These are phyloP conservation scores for Conistra vaccinii DNA, from an alignment of 2,888 invertebrate genomes.

Conservation along the genomic window DNA sequence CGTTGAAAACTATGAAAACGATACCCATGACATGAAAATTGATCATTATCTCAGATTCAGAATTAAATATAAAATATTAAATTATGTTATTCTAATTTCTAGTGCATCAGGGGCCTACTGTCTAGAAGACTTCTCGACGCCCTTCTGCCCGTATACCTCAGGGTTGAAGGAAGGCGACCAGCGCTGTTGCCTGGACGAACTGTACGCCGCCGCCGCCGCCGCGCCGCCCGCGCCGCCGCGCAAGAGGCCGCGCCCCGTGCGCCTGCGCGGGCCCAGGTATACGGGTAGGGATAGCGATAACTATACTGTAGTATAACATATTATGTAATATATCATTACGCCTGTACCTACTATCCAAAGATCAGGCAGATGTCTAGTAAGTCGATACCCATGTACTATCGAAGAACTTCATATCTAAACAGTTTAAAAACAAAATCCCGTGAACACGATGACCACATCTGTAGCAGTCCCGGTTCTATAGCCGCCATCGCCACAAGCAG, in stretches of 20 bases:
- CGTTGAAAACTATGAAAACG: too few relatives aligned
- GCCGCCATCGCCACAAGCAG: too few relatives aligned
- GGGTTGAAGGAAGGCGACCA: slow-evolving; percentile 92
- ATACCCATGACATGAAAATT: not conserved
- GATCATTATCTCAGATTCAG: not conserved
- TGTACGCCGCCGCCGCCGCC: slow-evolving; percentile 85
- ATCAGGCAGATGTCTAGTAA: not conserved
- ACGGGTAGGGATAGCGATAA: slow-evolving; percentile 53
- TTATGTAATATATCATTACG: not conserved
- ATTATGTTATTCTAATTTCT: slow-evolving; percentile 42
- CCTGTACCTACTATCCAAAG: not conserved
- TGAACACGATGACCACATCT: too few relatives aligned
- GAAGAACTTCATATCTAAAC: too few relatives aligned
- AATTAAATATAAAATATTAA: not conserved
- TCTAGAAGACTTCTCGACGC: slow-evolving; percentile 91
- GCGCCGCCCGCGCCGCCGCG: slow-evolving; percentile 82
- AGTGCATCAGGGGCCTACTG: slow-evolving; percentile 94
- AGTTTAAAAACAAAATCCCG: too few relatives aligned
- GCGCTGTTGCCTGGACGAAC: slow-evolving; percentile 92
- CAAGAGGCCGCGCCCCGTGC: slow-evolving; percentile 72
- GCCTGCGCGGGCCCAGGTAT: slow-evolving; percentile 76
- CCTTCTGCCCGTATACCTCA: slow-evolving; percentile 92
- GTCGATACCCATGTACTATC: not conserved
- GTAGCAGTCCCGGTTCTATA: too few relatives aligned
- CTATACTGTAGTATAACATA: slow-evolving; percentile 34